A percentile compares a stretch with the other conserved stretches of the same genome.
Conservation (phyloP, 2,113 vertebrate genomes). For the Variabilichromis moorii region DNA sequence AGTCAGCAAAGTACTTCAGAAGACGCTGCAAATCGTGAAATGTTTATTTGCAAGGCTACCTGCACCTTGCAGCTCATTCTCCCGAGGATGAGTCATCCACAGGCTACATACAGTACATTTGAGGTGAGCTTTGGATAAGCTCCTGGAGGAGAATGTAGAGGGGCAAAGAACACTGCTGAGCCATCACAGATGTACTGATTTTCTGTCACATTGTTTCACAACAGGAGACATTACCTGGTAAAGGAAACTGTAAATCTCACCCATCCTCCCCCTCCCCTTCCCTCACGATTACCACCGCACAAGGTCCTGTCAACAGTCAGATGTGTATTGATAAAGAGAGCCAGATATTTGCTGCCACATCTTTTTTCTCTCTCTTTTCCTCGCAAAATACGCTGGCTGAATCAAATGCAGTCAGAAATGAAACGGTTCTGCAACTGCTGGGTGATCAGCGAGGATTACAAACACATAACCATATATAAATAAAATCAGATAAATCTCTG, state of each 20-base stretch:
- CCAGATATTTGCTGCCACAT: constrained; percentile 14
- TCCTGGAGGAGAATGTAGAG: constrained; percentile 46
- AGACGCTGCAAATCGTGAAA: constrained; percentile 44
- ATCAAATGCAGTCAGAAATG: background rate
- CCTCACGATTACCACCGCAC: constrained; percentile 8
- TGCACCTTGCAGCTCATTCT: constrained; percentile 59
- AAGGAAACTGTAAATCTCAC: constrained; percentile 60
- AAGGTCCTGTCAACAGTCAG: constrained; percentile 44
- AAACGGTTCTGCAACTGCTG: background rate
- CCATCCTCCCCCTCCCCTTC: background rate
- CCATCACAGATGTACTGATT: constrained; percentile 65
- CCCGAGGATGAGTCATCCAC: constrained; percentile 71
- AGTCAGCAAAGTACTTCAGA: constrained; percentile 49
- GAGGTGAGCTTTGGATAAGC: constrained; percentile 56
- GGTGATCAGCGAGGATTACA: background rate
- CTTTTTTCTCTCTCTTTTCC: background rate
- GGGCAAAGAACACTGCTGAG: constrained; percentile 56
- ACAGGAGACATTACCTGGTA: constrained; percentile 62
- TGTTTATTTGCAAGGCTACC: constrained; percentile 67
- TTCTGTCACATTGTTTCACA: constrained; percentile 70
- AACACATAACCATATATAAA: background rate
- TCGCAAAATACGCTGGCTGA: background rate
- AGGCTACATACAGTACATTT: constrained; percentile 53
- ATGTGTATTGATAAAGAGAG: constrained; percentile 26
- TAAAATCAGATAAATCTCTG: background rate